phyloP scores from a whole-genome alignment of 2,797 vertebrate species.

The Sebastes steindachneri region DNA sequence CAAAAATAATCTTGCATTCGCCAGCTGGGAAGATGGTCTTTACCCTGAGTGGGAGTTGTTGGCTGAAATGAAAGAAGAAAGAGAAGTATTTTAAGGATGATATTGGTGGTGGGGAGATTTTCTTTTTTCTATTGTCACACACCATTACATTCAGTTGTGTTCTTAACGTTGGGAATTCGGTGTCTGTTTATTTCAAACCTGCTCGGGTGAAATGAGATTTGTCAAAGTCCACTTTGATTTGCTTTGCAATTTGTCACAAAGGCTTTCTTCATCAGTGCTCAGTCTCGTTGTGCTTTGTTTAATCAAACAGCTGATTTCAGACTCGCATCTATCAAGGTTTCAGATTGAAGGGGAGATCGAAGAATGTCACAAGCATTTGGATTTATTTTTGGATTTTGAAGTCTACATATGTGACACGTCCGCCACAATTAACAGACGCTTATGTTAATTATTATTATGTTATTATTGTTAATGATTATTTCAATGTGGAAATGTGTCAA shows the following conservation, averaged over 20 bases:
- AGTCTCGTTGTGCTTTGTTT: background rate
- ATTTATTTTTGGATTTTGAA: background rate
- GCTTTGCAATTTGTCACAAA: conserved; percentile 20
- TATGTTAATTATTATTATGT: background rate
- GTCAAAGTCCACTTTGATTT: conserved; percentile 33
- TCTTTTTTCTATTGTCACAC: conserved; percentile 22
- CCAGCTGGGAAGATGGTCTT: conserved; percentile 71
- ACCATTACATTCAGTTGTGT: conserved; percentile 14
- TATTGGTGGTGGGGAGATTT: conserved; percentile 27
- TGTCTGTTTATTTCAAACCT: conserved; percentile 17
- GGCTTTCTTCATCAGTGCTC: background rate
- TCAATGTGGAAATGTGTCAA: background rate
- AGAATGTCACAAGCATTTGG: background rate
- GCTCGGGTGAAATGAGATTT: conserved; percentile 5
- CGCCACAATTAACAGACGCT: background rate
- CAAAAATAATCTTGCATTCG: conserved; percentile 56
- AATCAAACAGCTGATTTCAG: background rate
- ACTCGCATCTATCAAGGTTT: background rate
- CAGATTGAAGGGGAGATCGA: background rate
- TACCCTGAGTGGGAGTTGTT: conserved; percentile 75
- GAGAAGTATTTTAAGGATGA: conserved; percentile 61
- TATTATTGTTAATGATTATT: background rate
- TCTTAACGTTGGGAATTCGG: background rate
- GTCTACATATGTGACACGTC: background rate
- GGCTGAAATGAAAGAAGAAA: conserved; percentile 60